Percentiles rank a stretch among this genome's conserved stretches.
Conservation (phyloP, 2,888 invertebrate species). For the Lymantria monacha region DNA sequence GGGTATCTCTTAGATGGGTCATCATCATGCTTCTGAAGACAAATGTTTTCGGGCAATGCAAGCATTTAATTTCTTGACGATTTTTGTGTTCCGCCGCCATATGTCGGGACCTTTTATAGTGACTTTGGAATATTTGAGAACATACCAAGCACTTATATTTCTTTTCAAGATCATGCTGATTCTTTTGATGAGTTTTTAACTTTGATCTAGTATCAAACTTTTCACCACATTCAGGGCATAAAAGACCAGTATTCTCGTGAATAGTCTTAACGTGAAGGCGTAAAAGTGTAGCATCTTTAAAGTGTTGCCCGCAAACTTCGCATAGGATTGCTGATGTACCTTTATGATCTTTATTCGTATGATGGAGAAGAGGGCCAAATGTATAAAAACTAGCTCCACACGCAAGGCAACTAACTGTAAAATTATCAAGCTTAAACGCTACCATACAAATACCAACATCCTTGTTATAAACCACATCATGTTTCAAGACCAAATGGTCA, state of each 20-base stretch:
- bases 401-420: constrained; percentile 57
- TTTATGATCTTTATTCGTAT: constrained; percentile 73
- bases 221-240: constrained; percentile 70
- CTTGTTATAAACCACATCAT: constrained; percentile 60
- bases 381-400: constrained; percentile 66
- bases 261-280: constrained; percentile 60
- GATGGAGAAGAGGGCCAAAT: constrained; percentile 66
- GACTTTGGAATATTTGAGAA: constrained; percentile 60
- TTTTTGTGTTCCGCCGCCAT: constrained; percentile 71
- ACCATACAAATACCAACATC: constrained; percentile 69
- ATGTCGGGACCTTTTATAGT: constrained; percentile 65
- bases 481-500: constrained; percentile 60
- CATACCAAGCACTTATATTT: constrained; percentile 78
- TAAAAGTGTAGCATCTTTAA: constrained; percentile 60
- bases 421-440: constrained; percentile 66
- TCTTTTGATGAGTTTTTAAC: constrained; percentile 71
- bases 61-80: constrained; percentile 65
- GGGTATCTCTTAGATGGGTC: constrained; percentile 67
- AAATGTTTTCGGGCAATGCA: constrained; percentile 71
- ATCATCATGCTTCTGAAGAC: constrained; percentile 75
- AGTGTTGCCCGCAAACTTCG: constrained; percentile 70
- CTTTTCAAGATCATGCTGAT: constrained; percentile 68
- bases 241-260: constrained; percentile 59
- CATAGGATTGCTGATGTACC: constrained; percentile 67
- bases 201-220: constrained; percentile 75